Percentiles rank a stretch among this genome's conserved stretches.
Evolutionary conservation across 2,113 vertebrate genomes (phyloP).

Genomic region (Hippocampus zosterae): DNA sequence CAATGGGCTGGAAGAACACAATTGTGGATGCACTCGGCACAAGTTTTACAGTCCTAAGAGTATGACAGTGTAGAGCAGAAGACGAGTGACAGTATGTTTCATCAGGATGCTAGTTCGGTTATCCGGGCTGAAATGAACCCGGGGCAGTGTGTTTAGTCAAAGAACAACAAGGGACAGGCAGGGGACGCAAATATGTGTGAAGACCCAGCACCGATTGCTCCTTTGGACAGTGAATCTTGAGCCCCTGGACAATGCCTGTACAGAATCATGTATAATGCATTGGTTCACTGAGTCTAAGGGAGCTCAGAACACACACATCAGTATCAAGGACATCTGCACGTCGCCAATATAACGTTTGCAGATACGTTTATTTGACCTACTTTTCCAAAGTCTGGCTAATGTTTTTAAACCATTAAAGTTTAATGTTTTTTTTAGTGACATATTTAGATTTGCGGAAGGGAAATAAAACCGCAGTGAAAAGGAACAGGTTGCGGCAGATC

Average conservation of each 20-base stretch:
- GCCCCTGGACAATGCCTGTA: constrained; percentile 22
- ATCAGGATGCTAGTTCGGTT: constrained; percentile 20
- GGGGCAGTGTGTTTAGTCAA: constrained; percentile 15
- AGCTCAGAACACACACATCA: constrained; percentile 29
- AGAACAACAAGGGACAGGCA: constrained; percentile 8
- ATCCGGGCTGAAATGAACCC: constrained; percentile 17
- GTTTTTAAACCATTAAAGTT: too few relatives aligned
- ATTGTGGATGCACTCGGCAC: neutral
- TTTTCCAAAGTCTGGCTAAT: too few relatives aligned
- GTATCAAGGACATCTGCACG: constrained; percentile 9
- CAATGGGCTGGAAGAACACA: neutral
- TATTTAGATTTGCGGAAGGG: too few relatives aligned
- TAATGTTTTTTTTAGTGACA: too few relatives aligned
- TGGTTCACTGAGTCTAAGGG: constrained; percentile 27
- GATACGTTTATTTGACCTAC: too few relatives aligned
- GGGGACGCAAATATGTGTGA: constrained; percentile 9
- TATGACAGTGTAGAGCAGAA: neutral
- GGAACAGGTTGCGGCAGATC: too few relatives aligned
- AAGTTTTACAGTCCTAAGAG: neutral
- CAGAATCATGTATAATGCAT: constrained; percentile 42
- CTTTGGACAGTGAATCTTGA: neutral
- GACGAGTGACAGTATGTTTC: neutral
- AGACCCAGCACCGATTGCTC: constrained; percentile 3
- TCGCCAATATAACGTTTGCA: too few relatives aligned
- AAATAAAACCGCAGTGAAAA: too few relatives aligned